Base-by-base conservation (phyloP, 2,113 vertebrate genomes). In the Chloroceryle aenea region DNA sequence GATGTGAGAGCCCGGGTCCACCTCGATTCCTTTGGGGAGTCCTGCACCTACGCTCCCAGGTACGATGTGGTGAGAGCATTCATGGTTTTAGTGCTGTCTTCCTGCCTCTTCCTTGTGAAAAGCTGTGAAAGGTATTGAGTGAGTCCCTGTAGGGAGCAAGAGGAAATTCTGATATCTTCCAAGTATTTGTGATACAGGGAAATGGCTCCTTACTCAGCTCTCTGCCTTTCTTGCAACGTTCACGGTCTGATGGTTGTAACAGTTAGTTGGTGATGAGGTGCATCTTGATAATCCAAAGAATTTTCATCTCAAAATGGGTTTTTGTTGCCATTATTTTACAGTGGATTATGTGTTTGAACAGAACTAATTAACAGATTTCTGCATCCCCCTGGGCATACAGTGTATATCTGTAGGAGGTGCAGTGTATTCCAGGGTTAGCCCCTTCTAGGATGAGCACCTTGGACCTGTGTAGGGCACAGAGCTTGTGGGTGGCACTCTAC, bases 311-410 rank as follows among this genome's bases (percentile, higher is more conserved):
- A 1, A n/a, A 84, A 38, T 69, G 17, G 61, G 75, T 23, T 64
- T 84, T 47, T 77, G 8, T 62, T 85, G 42, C 47, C 1, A 2
- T 85, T 69, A 3, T 59, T 79, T 71, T 63, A 8, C 2, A 6
- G 22, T 83, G 67, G 36, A 6, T 79, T 56, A 4, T 29, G 6
- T 58, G 2, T 53, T 58, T 84, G 86, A 87, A 20, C 12, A 43
- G 78, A 69, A 16, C 7, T 14, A 5, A 16, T 45, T 38, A 45
- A 36, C 9, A 50, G 64, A 59, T 89, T 68, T 19, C 61, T 75
- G 3, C 2, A 0, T 43, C 7, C 26, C 3, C 4, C 18, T 74
- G 56, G 61, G n/a, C 17, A 26, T 21, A 0, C 4, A 50, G 14
- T 10, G 22, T 56, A 7, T 34, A 38, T 45, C 36, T 81, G 10